These are phyloP conservation scores for Stictocephala bisonia DNA, from an alignment of 2,888 invertebrate species.

Conservation along the genomic window DNA sequence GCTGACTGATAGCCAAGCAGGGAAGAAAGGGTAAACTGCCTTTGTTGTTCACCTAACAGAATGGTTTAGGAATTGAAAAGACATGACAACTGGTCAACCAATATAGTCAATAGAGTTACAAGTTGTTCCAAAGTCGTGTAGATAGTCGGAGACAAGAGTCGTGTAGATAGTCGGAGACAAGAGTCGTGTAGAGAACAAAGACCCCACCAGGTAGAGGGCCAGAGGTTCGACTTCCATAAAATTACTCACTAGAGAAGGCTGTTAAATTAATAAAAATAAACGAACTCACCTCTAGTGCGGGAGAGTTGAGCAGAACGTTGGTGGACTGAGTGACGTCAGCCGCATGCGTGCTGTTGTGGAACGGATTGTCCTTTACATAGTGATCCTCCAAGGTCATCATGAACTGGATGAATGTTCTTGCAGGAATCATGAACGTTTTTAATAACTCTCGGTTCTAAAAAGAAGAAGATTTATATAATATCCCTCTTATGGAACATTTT, in stretches of 20 bases:
- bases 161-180: no score
- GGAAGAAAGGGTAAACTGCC: no score
- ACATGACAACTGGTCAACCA: no score
- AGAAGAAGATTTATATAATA: conserved; percentile 21
- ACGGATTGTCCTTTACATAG: conserved; percentile 97
- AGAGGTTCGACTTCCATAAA: no score
- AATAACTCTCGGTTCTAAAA: conserved; percentile 84
- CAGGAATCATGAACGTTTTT: conserved; percentile 92
- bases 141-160: no score
- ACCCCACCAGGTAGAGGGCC: no score
- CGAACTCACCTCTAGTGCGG: conserved; percentile 88
- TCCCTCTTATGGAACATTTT: conserved; percentile 16
- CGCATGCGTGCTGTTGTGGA: conserved; percentile 98
- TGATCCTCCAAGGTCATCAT: conserved; percentile 98
- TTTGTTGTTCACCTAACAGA: no score
- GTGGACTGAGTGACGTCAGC: conserved; percentile 96
- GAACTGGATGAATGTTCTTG: conserved; percentile 95
- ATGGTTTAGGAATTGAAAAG: no score
- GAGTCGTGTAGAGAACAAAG: no score
- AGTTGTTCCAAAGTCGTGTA: no score
- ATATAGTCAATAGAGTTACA: no score
- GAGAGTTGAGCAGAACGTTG: conserved; percentile 90
- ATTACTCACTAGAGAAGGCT: neutral
- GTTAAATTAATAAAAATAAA: neutral
- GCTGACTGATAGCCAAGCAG: no score